Percentiles rank a stretch among this genome's conserved stretches.
phyloP scores from a whole-genome alignment of 2,888 invertebrate species.

The Drosophila longiperda region DNA sequence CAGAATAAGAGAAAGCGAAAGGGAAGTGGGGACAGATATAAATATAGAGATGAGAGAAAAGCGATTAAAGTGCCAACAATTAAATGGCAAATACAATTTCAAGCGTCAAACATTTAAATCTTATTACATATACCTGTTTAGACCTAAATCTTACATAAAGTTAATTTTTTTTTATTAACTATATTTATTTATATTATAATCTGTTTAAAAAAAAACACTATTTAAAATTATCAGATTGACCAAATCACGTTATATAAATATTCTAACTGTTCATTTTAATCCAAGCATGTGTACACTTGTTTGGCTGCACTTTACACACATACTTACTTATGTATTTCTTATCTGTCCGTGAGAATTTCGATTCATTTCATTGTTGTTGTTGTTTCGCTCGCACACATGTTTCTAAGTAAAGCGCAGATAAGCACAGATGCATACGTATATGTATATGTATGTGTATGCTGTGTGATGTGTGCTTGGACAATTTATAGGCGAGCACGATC shows the following conservation, averaged over 20 bases:
- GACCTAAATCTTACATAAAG: neutral
- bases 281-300: neutral
- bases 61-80: slow-evolving; percentile 7
- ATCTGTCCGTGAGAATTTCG: slow-evolving; percentile 2
- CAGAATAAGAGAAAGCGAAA: too few relatives aligned
- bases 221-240: neutral
- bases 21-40: neutral
- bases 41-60: neutral
- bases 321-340: neutral
- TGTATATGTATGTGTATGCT: neutral
- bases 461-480: slow-evolving; percentile 34
- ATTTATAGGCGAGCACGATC: slow-evolving; percentile 61
- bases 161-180: too few relatives aligned
- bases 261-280: neutral
- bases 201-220: neutral
- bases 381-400: slow-evolving; percentile 28
- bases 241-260: too few relatives aligned
- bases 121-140: neutral
- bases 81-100: slow-evolving; percentile 5
- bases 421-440: slow-evolving; percentile 19
- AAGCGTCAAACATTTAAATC: neutral
- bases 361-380: neutral
- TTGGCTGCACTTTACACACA: neutral
- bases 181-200: neutral
- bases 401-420: slow-evolving; percentile 40